Evolutionary conservation across 2,113 vertebrate species (phyloP).

Genomic region (Acinonyx jubatus): DNA sequence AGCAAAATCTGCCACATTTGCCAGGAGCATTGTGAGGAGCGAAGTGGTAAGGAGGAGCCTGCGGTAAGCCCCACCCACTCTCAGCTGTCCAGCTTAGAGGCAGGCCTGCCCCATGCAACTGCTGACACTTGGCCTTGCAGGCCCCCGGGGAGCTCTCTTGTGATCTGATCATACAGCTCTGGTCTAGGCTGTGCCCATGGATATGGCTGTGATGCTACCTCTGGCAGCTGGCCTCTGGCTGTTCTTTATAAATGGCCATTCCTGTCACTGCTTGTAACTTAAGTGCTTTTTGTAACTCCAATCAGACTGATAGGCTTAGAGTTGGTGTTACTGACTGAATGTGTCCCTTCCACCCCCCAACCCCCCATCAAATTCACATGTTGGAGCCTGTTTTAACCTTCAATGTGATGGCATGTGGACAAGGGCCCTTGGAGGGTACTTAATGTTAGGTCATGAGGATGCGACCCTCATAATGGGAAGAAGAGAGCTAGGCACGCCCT

Average conservation of each 20-base stretch:
- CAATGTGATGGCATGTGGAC: background rate
- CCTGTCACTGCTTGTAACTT: background rate
- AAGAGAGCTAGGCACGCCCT: background rate
- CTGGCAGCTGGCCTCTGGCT: background rate
- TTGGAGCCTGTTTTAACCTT: background rate
- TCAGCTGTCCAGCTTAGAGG: no score
- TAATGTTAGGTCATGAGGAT: background rate
- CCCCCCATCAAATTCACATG: background rate
- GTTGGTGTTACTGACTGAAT: background rate
- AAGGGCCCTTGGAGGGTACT: background rate
- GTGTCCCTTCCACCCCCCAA: fast-evolving
- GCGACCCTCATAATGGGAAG: background rate
- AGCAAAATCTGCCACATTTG: background rate
- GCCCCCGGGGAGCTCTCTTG: background rate
- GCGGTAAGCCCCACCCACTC: background rate
- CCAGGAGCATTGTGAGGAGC: background rate
- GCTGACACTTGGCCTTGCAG: background rate
- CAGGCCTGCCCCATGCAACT: background rate
- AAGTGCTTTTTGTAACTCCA: background rate
- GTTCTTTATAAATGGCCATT: background rate
- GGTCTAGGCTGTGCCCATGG: background rate
- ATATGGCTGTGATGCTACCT: background rate
- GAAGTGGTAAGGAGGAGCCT: background rate
- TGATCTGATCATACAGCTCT: background rate
- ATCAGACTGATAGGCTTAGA: background rate